A percentile compares a stretch with the other conserved stretches of the same genome.
These are phyloP conservation scores for Laticauda laticaudata DNA, from an alignment of 2,113 vertebrate genomes.

Conservation along the genomic window DNA sequence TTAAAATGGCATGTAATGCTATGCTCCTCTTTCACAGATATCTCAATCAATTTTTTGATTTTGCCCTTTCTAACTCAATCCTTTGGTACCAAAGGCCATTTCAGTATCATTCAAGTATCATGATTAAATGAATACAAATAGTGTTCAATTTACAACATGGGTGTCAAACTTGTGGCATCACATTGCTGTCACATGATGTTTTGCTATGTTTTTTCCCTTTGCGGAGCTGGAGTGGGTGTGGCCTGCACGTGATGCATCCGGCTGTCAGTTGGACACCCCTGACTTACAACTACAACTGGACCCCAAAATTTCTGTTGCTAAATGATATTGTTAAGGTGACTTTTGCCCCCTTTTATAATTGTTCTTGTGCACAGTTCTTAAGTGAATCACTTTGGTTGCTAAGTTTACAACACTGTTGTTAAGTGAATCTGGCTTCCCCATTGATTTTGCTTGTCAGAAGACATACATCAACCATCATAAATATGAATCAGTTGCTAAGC, in stretches of 20 bases:
- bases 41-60: not conserved
- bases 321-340: not conserved
- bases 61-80: not conserved
- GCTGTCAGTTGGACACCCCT: no score
- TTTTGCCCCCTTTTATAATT: not conserved
- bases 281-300: not conserved
- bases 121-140: not conserved
- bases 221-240: no score
- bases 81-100: not conserved
- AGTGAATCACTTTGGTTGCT: not conserved
- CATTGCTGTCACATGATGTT: no score
- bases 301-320: not conserved
- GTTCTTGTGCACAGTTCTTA: not conserved
- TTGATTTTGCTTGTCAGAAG: not conserved
- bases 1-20: not conserved
- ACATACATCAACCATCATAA: not conserved
- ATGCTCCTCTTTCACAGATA: no score
- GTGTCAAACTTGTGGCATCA: no score
- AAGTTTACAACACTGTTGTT: not conserved
- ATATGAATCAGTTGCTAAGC: not conserved
- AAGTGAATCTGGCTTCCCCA: not conserved
- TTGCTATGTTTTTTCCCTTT: no score
- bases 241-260: no score
- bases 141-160: not conserved
- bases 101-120: not conserved